A percentile compares a stretch with the other conserved stretches of the same genome.
Evolutionary conservation across 2,113 vertebrate genomes (phyloP).

Genomic region (Falco punctatus): DNA sequence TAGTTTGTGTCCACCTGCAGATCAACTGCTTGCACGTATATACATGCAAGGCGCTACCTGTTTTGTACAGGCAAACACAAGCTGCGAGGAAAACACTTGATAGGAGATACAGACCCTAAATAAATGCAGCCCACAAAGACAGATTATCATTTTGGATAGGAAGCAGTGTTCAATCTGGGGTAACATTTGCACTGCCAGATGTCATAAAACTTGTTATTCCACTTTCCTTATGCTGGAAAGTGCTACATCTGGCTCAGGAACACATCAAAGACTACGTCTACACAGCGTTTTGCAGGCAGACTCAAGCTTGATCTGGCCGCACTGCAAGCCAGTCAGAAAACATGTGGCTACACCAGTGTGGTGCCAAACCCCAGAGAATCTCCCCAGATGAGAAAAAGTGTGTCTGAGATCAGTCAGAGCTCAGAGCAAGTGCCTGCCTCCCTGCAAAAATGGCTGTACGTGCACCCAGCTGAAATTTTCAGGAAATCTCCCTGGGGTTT

Average conservation of each 20-base stretch:
- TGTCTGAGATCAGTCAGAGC: not conserved
- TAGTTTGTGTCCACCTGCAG: not conserved
- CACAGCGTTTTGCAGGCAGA: not conserved
- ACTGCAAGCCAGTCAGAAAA: constrained; percentile 9
- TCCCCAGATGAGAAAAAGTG: constrained; percentile 13
- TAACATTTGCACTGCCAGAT: not conserved
- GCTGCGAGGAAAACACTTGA: not conserved
- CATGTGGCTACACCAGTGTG: not conserved
- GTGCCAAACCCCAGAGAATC: constrained; percentile 24
- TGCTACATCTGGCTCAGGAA: constrained; percentile 38
- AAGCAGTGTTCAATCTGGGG: not conserved
- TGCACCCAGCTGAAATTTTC: not conserved
- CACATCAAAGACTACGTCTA: constrained; percentile 16
- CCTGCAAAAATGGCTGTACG: not conserved
- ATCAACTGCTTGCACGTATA: not conserved
- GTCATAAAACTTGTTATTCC: constrained; percentile 25
- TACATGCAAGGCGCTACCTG: not conserved
- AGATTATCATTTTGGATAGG: constrained; percentile 3
- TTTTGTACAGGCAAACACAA: not conserved
- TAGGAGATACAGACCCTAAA: not conserved
- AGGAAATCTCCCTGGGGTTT: not conserved
- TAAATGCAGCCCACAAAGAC: not conserved
- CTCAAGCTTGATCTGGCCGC: not conserved
- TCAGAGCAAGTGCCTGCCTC: not conserved
- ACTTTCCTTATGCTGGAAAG: constrained; percentile 16